Evolutionary conservation across 2,113 vertebrate species (phyloP), one percentile per base, ranked within the genome.

Genomic region (Vombatus ursinus): DNA sequence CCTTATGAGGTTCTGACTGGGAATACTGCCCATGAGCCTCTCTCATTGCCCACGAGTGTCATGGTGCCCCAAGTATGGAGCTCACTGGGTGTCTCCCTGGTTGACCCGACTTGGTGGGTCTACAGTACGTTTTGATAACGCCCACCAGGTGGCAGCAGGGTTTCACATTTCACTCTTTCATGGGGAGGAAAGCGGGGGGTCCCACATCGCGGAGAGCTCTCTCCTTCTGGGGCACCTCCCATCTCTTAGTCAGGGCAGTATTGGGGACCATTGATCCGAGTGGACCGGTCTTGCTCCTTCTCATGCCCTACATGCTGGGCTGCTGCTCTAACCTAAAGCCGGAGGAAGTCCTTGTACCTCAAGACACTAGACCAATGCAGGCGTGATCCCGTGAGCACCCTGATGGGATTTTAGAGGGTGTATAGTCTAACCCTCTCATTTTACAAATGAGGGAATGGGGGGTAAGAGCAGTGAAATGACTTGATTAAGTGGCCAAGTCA

Each of bases 11-110:
- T 16, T 19, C 37, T 77, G 4, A 19, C 1, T 77, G 61, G 5
- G 37, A 19, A 7, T 77, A n/a, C 12, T 37, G 31, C 5, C 2
- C 14, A 6, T 0, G 61, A 77, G 4, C 0, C 31, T n/a, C 14
- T 6, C n/a, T n/a, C 61, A 0, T 19, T 68, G 11, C 57, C 31
- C 57, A 16, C 14, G 14, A 14, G 37, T 4, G 37, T 5, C 61
- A 1, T 16, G 16, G 31, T 19, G 16, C 37, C 61, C 37, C 5
- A 1, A 19, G n/a, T n/a, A 37, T 14, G 28, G 37, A n/a, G 12
- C 61, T 77, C 61, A n/a, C 5, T 37, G 61, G 31, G 31, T 14
- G 12, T 25, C 23, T 57, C 25, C 0, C 8, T 26, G 25, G 7
- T 26, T 7, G 6, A 26, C 54, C 8, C 26, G 8, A 25, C 54